These are phyloP conservation scores for Lagorchestes hirsutus DNA, from an alignment of 2,797 vertebrate genomes.

Conservation along the genomic window DNA sequence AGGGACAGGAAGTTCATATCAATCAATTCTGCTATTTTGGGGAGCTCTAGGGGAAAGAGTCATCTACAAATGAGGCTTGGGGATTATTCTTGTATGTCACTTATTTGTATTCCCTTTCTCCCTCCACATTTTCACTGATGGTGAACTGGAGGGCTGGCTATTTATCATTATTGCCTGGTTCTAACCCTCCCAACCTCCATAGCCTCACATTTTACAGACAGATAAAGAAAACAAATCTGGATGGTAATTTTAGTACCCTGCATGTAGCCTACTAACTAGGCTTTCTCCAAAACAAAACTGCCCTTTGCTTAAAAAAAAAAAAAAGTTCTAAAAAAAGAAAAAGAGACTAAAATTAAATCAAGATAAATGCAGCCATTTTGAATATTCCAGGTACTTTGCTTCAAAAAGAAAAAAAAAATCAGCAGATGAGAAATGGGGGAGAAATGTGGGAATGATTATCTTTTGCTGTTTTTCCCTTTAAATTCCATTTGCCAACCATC, in stretches of 20 bases:
- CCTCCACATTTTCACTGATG: slow-evolving; percentile 31
- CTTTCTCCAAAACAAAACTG: slow-evolving; percentile 59
- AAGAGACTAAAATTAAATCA: not conserved
- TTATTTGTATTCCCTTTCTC: slow-evolving; percentile 44
- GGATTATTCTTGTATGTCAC: slow-evolving; percentile 66
- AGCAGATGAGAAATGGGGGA: not conserved
- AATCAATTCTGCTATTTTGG: slow-evolving; percentile 18
- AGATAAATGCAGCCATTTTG: slow-evolving; percentile 40
- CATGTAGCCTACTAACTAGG: slow-evolving; percentile 28
- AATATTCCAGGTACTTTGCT: slow-evolving; percentile 22
- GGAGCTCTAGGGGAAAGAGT: slow-evolving; percentile 25
- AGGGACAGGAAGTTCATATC: not conserved
- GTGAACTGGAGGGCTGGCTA: not conserved
- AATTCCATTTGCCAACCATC: slow-evolving; percentile 2
- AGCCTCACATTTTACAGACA: slow-evolving; percentile 52
- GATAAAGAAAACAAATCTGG: slow-evolving; percentile 39
- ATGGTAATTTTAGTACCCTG: slow-evolving; percentile 32
- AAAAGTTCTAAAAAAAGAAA: not conserved
- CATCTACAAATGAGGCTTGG: slow-evolving; percentile 27
- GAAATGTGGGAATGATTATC: not conserved
- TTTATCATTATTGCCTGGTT: slow-evolving; percentile 47
- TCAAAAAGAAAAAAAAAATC: not conserved
- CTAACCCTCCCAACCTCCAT: slow-evolving; percentile 43
- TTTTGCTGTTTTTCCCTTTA: not conserved
- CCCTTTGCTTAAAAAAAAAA: not conserved